Base-by-base conservation (phyloP, 2,797 vertebrate species). In the Enteromius afrohamiltoni region DNA sequence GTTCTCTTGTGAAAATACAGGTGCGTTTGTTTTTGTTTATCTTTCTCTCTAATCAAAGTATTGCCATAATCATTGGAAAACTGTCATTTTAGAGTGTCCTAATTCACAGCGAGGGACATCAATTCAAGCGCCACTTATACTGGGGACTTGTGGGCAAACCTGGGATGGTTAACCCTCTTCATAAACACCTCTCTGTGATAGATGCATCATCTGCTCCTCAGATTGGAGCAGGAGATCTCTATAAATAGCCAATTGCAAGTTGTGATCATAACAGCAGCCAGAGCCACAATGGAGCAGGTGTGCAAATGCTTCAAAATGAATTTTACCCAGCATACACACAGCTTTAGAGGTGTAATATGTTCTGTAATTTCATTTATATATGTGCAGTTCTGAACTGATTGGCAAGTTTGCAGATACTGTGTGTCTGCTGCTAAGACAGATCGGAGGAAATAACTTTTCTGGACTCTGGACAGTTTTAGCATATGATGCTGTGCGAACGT, bases 201-300 rank as follows among this genome's bases (percentile, higher is more conserved):
- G 86, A 88, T 86, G 83, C 79, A 88, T 85, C 83, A 87, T 87
- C 84, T 88, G 85, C 80, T 49, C 71, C 60, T 60, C 45, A 86
- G 80, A 85, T 70, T 83, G 81, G 80, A 87, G 79, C 82, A 88
- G 73, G 84, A 86, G 86, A 83, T 71, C 67, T 83, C 81, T 83
- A 84, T 85, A 86, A 88, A 87, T 88, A 85, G 86, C 78, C 79
- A 85, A 68, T 84, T 84, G 70, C 83, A 83, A 86, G 80, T 83
- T 86, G 77, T 65, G 69, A 87, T 79, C 87, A 86, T 85, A 87
- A 85, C 67, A 81, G 77, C 86, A 85, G 84, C 86, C 75, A 40
- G 68, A 86, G 78, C 79, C 51, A 69, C 77, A 87, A 83, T 23
- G 79, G 83, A 83, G 87, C 88, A 89, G 88, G 88, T 89, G 88